Percentiles rank a stretch among this genome's conserved stretches.
These are phyloP conservation scores for Cabera pusaria DNA, from an alignment of 2,888 invertebrate genomes.

Conservation along the genomic window DNA sequence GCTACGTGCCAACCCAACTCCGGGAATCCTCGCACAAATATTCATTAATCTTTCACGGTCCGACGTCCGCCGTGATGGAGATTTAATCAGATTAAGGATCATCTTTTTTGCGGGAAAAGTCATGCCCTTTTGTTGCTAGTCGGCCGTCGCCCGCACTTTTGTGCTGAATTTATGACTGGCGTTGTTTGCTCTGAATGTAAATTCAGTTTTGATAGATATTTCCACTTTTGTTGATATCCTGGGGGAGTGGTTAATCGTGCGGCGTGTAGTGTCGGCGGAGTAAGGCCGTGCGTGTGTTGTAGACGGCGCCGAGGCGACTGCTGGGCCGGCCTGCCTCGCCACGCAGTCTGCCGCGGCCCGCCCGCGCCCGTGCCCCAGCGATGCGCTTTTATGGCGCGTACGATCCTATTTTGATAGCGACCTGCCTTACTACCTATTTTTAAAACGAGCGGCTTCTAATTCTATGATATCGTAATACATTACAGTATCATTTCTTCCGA, in stretches of 20 bases:
- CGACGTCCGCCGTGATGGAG: constrained; percentile 82
- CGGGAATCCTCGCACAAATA: constrained; percentile 82
- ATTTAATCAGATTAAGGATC: constrained; percentile 84
- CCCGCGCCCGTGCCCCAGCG: constrained; percentile 48
- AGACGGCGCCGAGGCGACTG: constrained; percentile 64
- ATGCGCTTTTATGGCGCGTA: constrained; percentile 50
- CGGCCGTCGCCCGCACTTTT: constrained; percentile 78
- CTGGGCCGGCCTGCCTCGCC: constrained; percentile 32
- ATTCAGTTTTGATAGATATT: constrained; percentile 53
- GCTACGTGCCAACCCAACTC: constrained; percentile 80
- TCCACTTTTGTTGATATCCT: constrained; percentile 39
- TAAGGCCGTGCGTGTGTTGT: constrained; percentile 37
- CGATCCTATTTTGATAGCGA: constrained; percentile 31
- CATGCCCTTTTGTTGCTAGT: constrained; percentile 80
- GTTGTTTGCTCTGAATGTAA: constrained; percentile 77
- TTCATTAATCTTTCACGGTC: constrained; percentile 84
- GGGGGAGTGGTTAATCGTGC: constrained; percentile 33
- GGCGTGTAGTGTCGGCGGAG: constrained; percentile 27
- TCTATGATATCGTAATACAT: no score
- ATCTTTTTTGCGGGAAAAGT: constrained; percentile 82
- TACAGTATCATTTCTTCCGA: no score
- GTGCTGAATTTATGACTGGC: constrained; percentile 77
- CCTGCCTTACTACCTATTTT: constrained; percentile 14
- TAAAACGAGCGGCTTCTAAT: constrained; percentile 14
- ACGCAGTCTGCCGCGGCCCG: constrained; percentile 65